phyloP scores from a whole-genome alignment of 1,140 invertebrate species.

The Sycobia sp. region DNA sequence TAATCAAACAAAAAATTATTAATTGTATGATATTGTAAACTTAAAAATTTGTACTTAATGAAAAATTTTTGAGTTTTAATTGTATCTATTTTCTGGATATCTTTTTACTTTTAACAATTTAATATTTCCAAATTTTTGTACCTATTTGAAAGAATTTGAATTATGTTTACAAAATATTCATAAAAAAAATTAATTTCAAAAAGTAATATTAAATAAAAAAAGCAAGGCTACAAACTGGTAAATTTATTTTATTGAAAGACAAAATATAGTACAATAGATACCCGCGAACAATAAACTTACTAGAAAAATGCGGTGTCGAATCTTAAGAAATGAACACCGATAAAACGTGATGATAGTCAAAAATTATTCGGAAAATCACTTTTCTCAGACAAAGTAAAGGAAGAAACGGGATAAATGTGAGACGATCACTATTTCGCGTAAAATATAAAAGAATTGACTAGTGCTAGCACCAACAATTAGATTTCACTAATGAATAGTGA shows the following conservation, averaged over 20 bases:
- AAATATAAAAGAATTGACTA: slow-evolving; percentile 31
- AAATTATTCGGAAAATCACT: slow-evolving; percentile 33
- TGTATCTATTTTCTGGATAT: too few relatives aligned
- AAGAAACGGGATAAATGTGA: slow-evolving; percentile 33
- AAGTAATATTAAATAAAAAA: slow-evolving; percentile 37
- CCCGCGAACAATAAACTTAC: slow-evolving; percentile 37
- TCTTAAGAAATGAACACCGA: slow-evolving; percentile 34
- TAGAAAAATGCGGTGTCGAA: slow-evolving; percentile 40
- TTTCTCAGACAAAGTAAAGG: slow-evolving; percentile 22
- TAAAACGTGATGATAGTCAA: slow-evolving; percentile 39
- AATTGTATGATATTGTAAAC: too few relatives aligned
- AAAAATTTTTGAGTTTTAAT: too few relatives aligned
- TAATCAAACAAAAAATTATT: too few relatives aligned
- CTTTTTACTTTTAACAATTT: too few relatives aligned
- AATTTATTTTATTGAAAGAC: slow-evolving; percentile 57
- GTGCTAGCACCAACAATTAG: slow-evolving; percentile 22
- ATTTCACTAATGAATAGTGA: slow-evolving; percentile 25
- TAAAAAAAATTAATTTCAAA: not conserved
- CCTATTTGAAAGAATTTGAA: too few relatives aligned
- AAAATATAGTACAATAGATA: slow-evolving; percentile 59
- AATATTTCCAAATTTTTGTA: too few relatives aligned
- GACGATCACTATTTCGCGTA: slow-evolving; percentile 20
- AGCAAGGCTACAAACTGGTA: slow-evolving; percentile 47
- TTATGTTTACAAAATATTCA: too few relatives aligned
- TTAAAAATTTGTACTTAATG: too few relatives aligned